These are phyloP conservation scores for Parelbella ahira DNA, from an alignment of 2,888 invertebrate genomes.

Conservation along the genomic window DNA sequence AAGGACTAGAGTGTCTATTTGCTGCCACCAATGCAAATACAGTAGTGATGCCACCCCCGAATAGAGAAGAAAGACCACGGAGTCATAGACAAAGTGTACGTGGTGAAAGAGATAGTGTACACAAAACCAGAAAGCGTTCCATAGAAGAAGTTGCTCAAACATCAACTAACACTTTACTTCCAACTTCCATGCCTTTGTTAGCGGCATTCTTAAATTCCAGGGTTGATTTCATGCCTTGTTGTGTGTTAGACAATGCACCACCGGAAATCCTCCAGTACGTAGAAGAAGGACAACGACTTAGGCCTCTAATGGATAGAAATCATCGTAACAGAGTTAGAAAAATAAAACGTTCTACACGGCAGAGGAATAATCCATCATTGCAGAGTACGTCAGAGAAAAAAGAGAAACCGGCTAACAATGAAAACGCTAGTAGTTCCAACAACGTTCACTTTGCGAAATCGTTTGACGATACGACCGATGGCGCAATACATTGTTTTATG, in stretches of 20 bases:
- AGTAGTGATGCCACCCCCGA: slow-evolving; percentile 69
- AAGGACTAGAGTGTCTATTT: slow-evolving; percentile 74
- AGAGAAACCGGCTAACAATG: slow-evolving; percentile 45
- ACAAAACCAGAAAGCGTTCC: slow-evolving; percentile 73
- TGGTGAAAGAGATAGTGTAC: slow-evolving; percentile 63
- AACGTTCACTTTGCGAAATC: slow-evolving; percentile 86
- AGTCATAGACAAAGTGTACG: slow-evolving; percentile 64
- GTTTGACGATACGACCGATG: slow-evolving; percentile 90
- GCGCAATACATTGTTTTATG: slow-evolving; percentile 91
- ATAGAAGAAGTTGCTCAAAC: slow-evolving; percentile 83
- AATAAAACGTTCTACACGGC: slow-evolving; percentile 79
- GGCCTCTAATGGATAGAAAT: slow-evolving; percentile 73
- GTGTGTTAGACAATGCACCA: slow-evolving; percentile 54
- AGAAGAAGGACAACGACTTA: slow-evolving; percentile 59
- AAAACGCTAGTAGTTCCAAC: slow-evolving; percentile 50
- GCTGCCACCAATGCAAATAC: slow-evolving; percentile 75
- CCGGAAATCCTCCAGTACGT: slow-evolving; percentile 46
- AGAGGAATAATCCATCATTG: slow-evolving; percentile 58
- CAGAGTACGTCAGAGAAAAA: slow-evolving; percentile 56
- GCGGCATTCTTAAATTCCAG: slow-evolving; percentile 83
- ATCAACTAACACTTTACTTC: slow-evolving; percentile 83
- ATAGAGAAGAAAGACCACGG: slow-evolving; percentile 60
- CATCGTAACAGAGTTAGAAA: slow-evolving; percentile 75
- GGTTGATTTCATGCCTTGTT: slow-evolving; percentile 75
- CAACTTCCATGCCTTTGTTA: slow-evolving; percentile 81